Evolutionary conservation across 2,113 vertebrate species (phyloP).

Genomic region (Aldabrachelys gigantea): DNA sequence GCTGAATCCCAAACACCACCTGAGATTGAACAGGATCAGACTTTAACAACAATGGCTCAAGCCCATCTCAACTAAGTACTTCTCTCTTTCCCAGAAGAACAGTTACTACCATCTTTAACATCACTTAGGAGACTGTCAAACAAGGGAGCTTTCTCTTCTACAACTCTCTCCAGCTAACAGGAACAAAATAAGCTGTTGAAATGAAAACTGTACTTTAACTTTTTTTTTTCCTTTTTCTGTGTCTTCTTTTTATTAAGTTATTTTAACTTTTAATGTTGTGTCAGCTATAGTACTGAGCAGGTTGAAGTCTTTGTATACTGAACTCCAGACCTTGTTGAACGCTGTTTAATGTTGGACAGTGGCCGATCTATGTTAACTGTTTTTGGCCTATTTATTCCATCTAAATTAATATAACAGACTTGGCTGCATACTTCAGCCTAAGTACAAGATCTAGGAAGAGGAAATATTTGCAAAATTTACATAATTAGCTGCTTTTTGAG

Average conservation of each 20-base stretch:
- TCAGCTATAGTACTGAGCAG: not conserved
- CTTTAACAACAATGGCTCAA: not conserved
- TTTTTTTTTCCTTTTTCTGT: not conserved
- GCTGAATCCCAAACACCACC: no score
- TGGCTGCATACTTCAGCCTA: not conserved
- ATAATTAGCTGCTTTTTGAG: not conserved
- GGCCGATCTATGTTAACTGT: not conserved
- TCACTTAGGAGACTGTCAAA: no score
- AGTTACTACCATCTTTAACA: not conserved
- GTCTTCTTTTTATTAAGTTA: not conserved
- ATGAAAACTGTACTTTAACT: not conserved
- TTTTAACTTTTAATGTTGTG: no score
- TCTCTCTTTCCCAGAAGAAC: not conserved
- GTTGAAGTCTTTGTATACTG: not conserved
- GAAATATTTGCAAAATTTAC: not conserved
- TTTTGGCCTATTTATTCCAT: not conserved
- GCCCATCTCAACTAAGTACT: not conserved
- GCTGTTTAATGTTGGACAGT: not conserved
- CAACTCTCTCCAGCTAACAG: not conserved
- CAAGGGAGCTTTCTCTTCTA: not conserved
- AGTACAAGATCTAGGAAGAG: not conserved
- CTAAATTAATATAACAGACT: not conserved
- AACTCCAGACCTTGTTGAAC: not conserved
- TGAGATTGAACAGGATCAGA: no score
- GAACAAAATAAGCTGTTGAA: not conserved